A percentile compares a stretch with the other conserved stretches of the same genome.
Conservation (phyloP, 2,113 vertebrate species). For the Pholis gunnellus region DNA sequence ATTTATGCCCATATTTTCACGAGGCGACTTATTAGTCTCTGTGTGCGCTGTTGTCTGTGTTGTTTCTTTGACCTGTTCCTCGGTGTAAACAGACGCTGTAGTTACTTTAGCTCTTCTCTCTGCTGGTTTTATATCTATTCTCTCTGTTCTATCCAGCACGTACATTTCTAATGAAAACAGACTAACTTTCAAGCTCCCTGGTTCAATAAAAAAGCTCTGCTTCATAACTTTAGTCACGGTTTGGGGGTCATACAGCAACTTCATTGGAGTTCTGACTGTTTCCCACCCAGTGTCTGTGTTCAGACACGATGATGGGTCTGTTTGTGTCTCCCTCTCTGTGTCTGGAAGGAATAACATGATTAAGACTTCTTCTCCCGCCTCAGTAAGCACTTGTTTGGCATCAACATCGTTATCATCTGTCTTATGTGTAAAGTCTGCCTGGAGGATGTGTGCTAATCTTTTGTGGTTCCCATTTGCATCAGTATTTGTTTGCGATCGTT, state of each 20-base stretch:
- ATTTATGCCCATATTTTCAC: slow-evolving; percentile 3
- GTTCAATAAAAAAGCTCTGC: slow-evolving; percentile 5
- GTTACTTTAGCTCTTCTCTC: slow-evolving; percentile 7
- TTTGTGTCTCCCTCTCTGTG: not conserved
- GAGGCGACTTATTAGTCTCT: not conserved
- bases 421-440: slow-evolving; percentile 1
- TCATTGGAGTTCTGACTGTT: slow-evolving; percentile 12
- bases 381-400: slow-evolving; percentile 7
- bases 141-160: not conserved
- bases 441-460: slow-evolving; percentile 7
- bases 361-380: slow-evolving; percentile 23
- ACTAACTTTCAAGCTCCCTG: not conserved
- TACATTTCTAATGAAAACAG: slow-evolving; percentile 6
- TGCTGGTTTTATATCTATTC: slow-evolving; percentile 4
- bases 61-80: not conserved
- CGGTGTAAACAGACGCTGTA: not conserved
- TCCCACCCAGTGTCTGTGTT: slow-evolving; percentile 18
- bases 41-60: not conserved
- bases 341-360: slow-evolving; percentile 27
- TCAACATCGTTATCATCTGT: slow-evolving; percentile 16
- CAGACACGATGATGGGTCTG: not conserved
- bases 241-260: not conserved
- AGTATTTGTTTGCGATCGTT: not conserved
- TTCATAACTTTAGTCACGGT: not conserved
- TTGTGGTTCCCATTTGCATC: slow-evolving; percentile 7